These are phyloP conservation scores for Apodemus speciosus DNA, from an alignment of 2,113 vertebrate genomes.

Conservation along the genomic window DNA sequence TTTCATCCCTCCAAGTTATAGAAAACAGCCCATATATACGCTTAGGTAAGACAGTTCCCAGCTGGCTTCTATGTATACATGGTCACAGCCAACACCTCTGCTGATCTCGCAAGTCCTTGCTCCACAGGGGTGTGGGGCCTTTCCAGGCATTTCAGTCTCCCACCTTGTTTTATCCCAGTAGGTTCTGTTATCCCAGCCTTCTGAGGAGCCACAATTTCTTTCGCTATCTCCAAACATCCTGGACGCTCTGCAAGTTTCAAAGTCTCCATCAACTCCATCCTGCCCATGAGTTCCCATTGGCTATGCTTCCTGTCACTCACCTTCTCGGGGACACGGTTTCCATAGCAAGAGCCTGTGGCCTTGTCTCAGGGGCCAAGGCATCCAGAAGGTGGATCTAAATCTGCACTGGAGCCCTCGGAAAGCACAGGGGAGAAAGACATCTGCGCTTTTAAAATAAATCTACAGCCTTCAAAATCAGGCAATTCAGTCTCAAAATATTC, in stretches of 20 bases:
- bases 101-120: neutral
- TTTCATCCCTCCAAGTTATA: neutral
- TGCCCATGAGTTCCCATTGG: neutral
- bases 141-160: neutral
- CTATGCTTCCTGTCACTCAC: neutral
- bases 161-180: no score
- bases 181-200: neutral
- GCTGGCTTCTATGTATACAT: neutral
- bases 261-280: neutral
- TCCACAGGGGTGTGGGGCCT: no score
- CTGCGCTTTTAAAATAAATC: slow-evolving; percentile 4
- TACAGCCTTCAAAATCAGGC: neutral
- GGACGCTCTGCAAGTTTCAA: neutral
- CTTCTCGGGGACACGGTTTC: neutral
- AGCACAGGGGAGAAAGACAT: neutral
- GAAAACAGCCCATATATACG: neutral
- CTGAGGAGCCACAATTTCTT: neutral
- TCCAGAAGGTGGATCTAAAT: neutral
- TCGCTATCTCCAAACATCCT: no score
- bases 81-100: neutral
- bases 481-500: slow-evolving; percentile 4
- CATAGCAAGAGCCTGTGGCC: neutral
- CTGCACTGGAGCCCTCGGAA: neutral
- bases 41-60: neutral
- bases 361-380: neutral